Conservation (phyloP, 2,113 vertebrate species). For the Leucosticte australis region DNA sequence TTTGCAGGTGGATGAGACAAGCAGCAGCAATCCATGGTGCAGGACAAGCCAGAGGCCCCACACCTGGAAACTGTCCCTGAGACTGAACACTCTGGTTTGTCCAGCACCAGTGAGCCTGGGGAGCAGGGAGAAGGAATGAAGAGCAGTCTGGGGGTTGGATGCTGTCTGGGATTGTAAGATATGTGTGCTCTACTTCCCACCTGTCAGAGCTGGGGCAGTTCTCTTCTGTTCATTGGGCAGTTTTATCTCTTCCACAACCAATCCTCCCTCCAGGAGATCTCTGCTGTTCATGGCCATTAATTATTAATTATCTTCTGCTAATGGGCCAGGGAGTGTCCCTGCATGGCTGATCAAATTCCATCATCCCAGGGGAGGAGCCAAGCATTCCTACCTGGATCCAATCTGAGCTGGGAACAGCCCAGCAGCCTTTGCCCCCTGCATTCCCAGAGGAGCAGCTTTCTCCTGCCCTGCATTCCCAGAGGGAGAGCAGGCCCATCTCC, state of each 20-base stretch:
- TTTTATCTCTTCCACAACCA: not conserved
- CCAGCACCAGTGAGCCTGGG: fast-evolving
- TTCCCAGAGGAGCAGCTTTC: not conserved
- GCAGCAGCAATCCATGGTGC: not conserved
- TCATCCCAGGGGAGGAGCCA: not conserved
- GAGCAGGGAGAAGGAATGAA: not conserved
- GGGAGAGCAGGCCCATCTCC: not conserved
- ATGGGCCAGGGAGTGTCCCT: not conserved
- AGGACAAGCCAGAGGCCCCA: not conserved
- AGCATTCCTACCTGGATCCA: not conserved
- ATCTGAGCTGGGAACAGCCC: too few species aligned
- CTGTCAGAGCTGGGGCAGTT: not conserved
- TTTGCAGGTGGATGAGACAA: not conserved
- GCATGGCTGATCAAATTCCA: not conserved
- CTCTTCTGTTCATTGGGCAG: fast-evolving
- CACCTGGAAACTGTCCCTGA: not conserved
- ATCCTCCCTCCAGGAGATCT: not conserved
- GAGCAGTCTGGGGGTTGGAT: not conserved
- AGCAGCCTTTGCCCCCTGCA: not conserved
- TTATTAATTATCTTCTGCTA: too few species aligned
- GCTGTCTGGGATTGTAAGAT: too few species aligned
- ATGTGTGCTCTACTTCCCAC: not conserved
- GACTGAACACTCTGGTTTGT: not conserved
- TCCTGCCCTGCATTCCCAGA: not conserved
- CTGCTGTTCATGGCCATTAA: not conserved